Base-by-base conservation (phyloP, 2,113 vertebrate species). In the Leiothrix lutea region DNA sequence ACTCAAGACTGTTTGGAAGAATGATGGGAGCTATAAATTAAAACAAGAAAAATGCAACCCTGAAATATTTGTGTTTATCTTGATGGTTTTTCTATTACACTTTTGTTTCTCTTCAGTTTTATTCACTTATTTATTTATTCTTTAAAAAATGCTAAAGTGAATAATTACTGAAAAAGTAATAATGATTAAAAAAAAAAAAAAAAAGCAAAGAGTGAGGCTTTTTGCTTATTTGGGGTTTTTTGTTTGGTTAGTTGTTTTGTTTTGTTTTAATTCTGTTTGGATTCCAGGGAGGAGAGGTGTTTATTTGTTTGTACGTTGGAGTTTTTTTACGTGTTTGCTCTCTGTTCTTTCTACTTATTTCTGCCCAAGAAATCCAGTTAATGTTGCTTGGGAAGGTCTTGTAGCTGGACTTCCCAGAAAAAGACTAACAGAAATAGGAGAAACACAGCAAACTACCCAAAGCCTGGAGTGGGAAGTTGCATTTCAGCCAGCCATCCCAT, bases 261-360 rank as follows among this genome's bases (percentile, higher is more conserved):
- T 26, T 73, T 26, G 6, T 15, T 47, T 40, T 33, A 42, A 22
- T 9, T 47, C 6, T 12, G 8, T 20, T 71, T 58, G 11, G 0
- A 33, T 44, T 67, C 20, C 6, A 2, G 4, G 2, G 8, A 7
- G 7, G 3, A 44, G 9, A 77, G 6, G 5, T 60, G 7, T 44
- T 42, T 40, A 12, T 42, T 73, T 73, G 9, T 12, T 35, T 74
- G 31, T 25, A 12, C 28, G 16, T 29, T 53, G 14, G 6, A 9
- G 4, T 0, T 15, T 45, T 5, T 33, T 65, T 8, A 64, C 51
- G 12, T 47, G 8, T 61, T 11, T 80, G 6, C 5, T 66, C 6
- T 80, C 25, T 67, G 9, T 51, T 72, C 7, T 65, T 83, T 75
- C 50, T 72, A 36, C 8, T 82, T 73, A 58, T n/a, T 84, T 70